phyloP scores from a whole-genome alignment of 1,140 invertebrate genomes.

The Doryteuthis pealeii region DNA sequence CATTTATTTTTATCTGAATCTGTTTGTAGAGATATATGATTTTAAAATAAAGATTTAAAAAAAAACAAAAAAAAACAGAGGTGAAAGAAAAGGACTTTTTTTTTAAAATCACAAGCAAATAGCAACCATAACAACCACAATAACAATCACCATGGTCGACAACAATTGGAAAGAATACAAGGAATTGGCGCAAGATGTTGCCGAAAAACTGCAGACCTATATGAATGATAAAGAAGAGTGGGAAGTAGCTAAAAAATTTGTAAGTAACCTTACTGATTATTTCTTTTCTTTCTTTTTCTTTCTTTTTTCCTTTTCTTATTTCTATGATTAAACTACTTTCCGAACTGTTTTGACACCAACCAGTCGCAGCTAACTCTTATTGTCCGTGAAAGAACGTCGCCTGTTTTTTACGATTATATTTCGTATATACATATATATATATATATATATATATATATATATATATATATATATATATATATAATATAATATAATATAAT shows the following conservation, averaged over 20 bases:
- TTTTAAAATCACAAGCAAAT: background rate
- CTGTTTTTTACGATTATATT: too few relatives aligned
- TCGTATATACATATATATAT: background rate
- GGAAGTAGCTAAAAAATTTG: constrained; percentile 7
- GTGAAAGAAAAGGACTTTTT: background rate
- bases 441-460: background rate
- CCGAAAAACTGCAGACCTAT: background rate
- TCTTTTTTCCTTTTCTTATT: too few relatives aligned
- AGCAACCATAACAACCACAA: background rate
- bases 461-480: too few relatives aligned
- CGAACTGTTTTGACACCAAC: too few relatives aligned
- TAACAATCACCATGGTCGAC: background rate
- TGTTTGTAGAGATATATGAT: background rate
- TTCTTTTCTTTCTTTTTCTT: background rate
- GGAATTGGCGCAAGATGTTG: background rate
- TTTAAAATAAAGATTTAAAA: background rate
- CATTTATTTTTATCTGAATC: background rate
- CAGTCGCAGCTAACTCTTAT: too few relatives aligned
- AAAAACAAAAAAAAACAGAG: background rate
- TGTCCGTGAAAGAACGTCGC: too few relatives aligned
- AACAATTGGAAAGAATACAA: background rate
- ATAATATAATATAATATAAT: too few relatives aligned
- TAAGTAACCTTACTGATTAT: background rate
- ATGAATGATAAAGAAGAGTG: background rate
- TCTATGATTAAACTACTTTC: too few relatives aligned